Evolutionary conservation across 2,888 invertebrate species (phyloP).

Genomic region (Ophioninae sp.): DNA sequence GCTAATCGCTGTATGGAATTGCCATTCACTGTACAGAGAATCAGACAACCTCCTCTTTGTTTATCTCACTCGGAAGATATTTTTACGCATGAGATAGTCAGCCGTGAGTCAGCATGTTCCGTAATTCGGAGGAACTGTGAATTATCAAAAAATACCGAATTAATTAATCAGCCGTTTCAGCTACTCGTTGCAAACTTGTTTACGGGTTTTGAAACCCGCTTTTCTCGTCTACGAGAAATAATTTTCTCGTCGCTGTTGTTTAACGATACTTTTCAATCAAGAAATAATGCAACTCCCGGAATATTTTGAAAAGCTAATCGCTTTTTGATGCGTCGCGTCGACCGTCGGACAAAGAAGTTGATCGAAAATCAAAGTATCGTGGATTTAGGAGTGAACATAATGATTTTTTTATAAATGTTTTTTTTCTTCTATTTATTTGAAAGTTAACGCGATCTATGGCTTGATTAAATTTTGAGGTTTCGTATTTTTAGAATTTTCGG

Average conservation of each 20-base stretch:
- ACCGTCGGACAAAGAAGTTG: too few relatives aligned
- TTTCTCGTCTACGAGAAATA: neutral
- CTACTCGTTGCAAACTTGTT: neutral
- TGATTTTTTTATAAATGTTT: too few relatives aligned
- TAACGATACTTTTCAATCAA: neutral
- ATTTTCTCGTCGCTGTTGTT: too few relatives aligned
- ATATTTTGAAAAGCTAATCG: constrained; percentile 6
- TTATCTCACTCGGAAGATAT: neutral
- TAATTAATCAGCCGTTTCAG: too few relatives aligned
- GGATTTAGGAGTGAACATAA: too few relatives aligned
- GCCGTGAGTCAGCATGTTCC: too few relatives aligned
- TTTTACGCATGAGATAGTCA: neutral
- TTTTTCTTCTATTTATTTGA: too few relatives aligned
- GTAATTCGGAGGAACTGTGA: neutral
- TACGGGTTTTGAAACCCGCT: neutral
- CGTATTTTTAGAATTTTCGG: too few relatives aligned
- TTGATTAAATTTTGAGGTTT: too few relatives aligned
- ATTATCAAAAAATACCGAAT: neutral
- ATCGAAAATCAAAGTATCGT: too few relatives aligned
- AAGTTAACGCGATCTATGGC: too few relatives aligned
- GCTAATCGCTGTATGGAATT: neutral
- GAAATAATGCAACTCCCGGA: neutral
- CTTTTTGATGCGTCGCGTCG: too few relatives aligned
- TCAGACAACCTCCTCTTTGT: neutral
- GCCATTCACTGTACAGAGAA: constrained; percentile 12